Evolutionary conservation across 2,113 vertebrate genomes (phyloP).

Genomic region (Elaphurus davidianus): DNA sequence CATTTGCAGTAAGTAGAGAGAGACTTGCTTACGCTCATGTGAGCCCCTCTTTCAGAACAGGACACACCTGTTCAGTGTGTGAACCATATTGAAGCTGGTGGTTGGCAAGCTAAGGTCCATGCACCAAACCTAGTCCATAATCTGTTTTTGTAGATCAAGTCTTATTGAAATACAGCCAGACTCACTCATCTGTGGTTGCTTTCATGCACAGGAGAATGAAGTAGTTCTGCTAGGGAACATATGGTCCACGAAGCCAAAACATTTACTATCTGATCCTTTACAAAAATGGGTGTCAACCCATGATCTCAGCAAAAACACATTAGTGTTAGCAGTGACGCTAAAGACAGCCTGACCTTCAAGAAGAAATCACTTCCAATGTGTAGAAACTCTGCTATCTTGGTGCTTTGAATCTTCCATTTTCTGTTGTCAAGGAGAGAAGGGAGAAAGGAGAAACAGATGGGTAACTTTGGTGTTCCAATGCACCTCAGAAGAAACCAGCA

Average conservation of each 20-base stretch:
- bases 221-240: background rate
- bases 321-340: background rate
- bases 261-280: background rate
- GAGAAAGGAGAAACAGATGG: background rate
- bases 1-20: background rate
- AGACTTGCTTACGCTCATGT: background rate
- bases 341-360: background rate
- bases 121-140: background rate
- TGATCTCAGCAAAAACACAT: background rate
- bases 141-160: background rate
- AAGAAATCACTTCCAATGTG: background rate
- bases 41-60: background rate
- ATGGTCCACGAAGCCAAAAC: background rate
- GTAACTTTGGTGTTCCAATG: background rate
- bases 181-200: background rate
- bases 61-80: background rate
- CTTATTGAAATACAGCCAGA: background rate
- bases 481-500: background rate
- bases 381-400: background rate
- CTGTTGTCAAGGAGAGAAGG: background rate
- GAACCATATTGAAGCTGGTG: fast-evolving
- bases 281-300: background rate
- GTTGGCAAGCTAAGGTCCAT: background rate
- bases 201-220: fast-evolving
- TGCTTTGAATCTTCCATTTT: background rate